Evolutionary conservation across 2,113 vertebrate species (phyloP).

Genomic region (Boleophthalmus pectinirostris): DNA sequence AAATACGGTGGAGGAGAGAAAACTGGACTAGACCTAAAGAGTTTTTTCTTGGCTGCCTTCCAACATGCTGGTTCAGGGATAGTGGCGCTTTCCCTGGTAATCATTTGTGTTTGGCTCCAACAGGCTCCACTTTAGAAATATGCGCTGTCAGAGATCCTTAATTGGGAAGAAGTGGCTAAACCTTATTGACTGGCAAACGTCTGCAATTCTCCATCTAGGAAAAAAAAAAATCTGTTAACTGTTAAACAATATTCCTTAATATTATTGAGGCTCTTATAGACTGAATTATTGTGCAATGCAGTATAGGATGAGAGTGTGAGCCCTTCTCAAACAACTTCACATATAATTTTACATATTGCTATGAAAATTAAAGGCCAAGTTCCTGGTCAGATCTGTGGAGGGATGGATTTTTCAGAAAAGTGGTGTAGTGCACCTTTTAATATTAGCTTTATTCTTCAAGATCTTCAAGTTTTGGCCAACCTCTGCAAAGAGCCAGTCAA

Average conservation of each 20-base stretch:
- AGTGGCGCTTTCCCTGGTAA: background rate
- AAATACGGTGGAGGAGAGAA: conserved; percentile 7
- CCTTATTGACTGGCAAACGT: conserved; percentile 11
- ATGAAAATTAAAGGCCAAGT: background rate
- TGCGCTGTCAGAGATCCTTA: conserved; percentile 24
- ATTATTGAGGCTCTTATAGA: conserved; percentile 6
- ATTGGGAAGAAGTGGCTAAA: conserved; percentile 25
- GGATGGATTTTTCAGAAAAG: no score
- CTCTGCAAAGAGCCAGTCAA: background rate
- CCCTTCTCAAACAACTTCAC: conserved; percentile 14
- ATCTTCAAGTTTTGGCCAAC: background rate
- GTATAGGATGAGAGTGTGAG: background rate
- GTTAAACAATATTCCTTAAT: background rate
- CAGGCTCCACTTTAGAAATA: conserved; percentile 24
- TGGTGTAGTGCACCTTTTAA: background rate
- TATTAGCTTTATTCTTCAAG: background rate
- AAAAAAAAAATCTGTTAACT: conserved; percentile 2
- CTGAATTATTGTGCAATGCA: background rate
- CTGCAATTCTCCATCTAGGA: background rate
- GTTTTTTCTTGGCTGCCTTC: conserved; percentile 24
- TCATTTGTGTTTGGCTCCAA: conserved; percentile 14
- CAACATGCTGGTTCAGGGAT: background rate
- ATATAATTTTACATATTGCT: background rate
- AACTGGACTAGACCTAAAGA: conserved; percentile 28
- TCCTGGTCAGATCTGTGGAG: no score